Evolutionary conservation across 2,113 vertebrate species (phyloP), one percentile per base, ranked within the genome.

Genomic region (Pelodiscus sinensis): DNA sequence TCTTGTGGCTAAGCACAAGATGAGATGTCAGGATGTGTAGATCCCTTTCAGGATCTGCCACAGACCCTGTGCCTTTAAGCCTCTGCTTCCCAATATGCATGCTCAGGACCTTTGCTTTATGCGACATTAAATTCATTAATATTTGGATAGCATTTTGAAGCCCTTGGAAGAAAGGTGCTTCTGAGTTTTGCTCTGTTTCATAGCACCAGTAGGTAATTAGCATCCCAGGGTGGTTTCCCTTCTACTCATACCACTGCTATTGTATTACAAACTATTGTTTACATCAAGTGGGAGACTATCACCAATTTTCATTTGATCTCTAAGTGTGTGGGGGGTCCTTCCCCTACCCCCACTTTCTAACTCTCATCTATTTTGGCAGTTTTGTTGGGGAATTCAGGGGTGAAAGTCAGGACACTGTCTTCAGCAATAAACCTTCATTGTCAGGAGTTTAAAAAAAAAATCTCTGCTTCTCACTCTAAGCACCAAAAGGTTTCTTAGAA

Each of bases 401-500:
- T 7, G 18, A 31, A 38, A 2, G 2, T 2, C 83, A 9, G 31
- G 65, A 19, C n/a, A 9, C 4, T 19, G 31, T 21, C n/a, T 35
- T 71, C 31, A 73, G n/a, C 31, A 38, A 11, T 15, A 12, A 44
- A 7, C 19, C n/a, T 75, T 44, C 22, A 13, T 75, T 11, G n/a
- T 73, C 68, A n/a, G 58, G 19, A 55, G 84, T 50, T 44, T 6
- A 44, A 44, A 44, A 44, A 44, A 44, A 44, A 44, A 50, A 44
- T 22, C 22, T 6, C 22, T 24, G 38, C 11, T 18, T 18, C 2
- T 0, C 4, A 2, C 31, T 87, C 86, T 55, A 14, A 35, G 75
- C 27, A 77, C 58, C 51, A 81, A 96, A 92, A 83, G 35, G 55
- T 85, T 83, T 25, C 16, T 65, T 82, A 58, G 87, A 90, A 6